Conservation (phyloP, 2,113 vertebrate genomes). For the Saimiri boliviensis region DNA sequence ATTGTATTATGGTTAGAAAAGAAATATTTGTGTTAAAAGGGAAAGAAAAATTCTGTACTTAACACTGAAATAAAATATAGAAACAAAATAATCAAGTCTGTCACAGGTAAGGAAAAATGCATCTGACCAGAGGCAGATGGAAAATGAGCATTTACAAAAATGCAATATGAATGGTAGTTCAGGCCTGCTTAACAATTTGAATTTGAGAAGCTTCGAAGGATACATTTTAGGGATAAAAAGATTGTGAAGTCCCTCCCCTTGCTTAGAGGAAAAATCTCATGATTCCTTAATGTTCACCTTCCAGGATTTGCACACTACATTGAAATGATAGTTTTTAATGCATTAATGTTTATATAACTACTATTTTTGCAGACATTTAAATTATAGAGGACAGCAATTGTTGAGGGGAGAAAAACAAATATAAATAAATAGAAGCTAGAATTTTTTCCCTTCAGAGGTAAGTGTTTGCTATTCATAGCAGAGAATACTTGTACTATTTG, state of each 20-base stretch:
- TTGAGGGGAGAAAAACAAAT: slow-evolving; percentile 27
- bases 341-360: slow-evolving; percentile 73
- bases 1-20: neutral
- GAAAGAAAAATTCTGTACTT: neutral
- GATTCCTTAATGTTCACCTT: slow-evolving; percentile 51
- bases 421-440: slow-evolving; percentile 72
- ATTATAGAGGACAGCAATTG: slow-evolving; percentile 70
- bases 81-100: neutral
- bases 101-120: neutral
- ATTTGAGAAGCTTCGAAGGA: neutral
- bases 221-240: slow-evolving; percentile 52
- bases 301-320: slow-evolving; percentile 52
- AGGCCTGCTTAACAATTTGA: neutral
- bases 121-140: neutral
- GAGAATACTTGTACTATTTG: slow-evolving; percentile 23
- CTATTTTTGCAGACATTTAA: slow-evolving; percentile 73
- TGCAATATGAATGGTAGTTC: neutral
- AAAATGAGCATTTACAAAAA: slow-evolving; percentile 5
- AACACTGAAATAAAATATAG: neutral
- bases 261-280: slow-evolving; percentile 9
- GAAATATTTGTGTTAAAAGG: neutral
- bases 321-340: slow-evolving; percentile 72
- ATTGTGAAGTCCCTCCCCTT: neutral
- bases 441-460: slow-evolving; percentile 30
- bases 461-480: slow-evolving; percentile 43